Percentiles rank a stretch among this genome's conserved stretches.
Conservation (phyloP, 2,113 vertebrate species). For the Dolichallabes microphthalmus region DNA sequence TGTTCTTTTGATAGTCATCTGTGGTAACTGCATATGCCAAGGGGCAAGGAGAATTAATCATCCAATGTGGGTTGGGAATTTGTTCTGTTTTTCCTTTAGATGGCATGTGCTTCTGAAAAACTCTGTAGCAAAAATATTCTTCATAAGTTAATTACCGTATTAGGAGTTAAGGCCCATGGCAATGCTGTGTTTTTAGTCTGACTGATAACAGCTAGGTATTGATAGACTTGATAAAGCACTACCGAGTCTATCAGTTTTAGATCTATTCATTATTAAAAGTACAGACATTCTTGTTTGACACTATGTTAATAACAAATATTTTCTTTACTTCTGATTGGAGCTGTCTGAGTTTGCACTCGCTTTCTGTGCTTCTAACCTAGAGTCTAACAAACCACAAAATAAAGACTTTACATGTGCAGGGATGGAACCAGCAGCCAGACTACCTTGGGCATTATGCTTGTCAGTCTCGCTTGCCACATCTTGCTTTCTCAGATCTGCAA, state of each 20-base stretch:
- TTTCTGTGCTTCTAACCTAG: conserved; percentile 40
- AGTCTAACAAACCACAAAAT: not conserved
- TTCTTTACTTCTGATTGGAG: conserved; percentile 1
- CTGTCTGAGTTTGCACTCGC: conserved; percentile 2
- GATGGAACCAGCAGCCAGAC: conserved; percentile 8
- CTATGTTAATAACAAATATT: not conserved
- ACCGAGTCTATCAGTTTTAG: not conserved
- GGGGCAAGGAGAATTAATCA: not conserved
- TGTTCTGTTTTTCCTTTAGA: not conserved
- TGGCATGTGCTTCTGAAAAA: not conserved
- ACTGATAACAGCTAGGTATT: not conserved
- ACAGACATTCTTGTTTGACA: not conserved
- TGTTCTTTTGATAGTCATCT: conserved; percentile 13
- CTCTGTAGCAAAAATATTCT: not conserved
- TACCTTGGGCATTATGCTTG: conserved; percentile 25
- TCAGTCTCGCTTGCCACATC: not conserved
- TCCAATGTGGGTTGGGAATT: not conserved
- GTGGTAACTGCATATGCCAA: not conserved
- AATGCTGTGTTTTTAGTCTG: not conserved
- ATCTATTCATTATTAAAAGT: not conserved
- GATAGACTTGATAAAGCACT: not conserved
- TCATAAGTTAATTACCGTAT: not conserved
- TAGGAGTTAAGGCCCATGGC: not conserved
- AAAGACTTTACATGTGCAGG: not conserved
- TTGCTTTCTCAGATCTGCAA: not conserved